Evolutionary conservation across 2,113 vertebrate species (phyloP).

Genomic region (Syngnathus floridae): DNA sequence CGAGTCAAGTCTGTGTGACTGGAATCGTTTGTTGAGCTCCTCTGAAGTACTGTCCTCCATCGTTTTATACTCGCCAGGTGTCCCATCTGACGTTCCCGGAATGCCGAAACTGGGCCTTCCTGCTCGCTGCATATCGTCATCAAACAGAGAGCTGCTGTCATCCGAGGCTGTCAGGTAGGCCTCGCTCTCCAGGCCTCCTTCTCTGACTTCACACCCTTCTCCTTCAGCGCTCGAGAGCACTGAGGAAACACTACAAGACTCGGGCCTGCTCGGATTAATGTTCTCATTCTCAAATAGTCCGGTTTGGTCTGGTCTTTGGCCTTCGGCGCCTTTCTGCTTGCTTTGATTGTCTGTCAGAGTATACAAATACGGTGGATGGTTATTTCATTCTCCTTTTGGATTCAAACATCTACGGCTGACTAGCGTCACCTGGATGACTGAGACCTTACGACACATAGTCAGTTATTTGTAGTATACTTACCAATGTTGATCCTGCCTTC

Average conservation of each 20-base stretch:
- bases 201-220: conserved; percentile 59
- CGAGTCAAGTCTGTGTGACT: conserved; percentile 82
- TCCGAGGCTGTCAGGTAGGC: conserved; percentile 86
- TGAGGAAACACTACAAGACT: conserved; percentile 66
- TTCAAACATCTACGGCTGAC: too few species aligned
- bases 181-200: conserved; percentile 72
- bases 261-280: conserved; percentile 42
- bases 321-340: conserved; percentile 59
- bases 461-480: conserved; percentile 10
- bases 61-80: conserved; percentile 10
- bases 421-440: too few species aligned
- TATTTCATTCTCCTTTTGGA: too few species aligned
- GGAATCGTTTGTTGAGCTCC: conserved; percentile 86
- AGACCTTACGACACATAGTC: background rate
- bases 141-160: conserved; percentile 88
- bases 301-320: conserved; percentile 53
- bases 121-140: conserved; percentile 78
- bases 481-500: conserved; percentile 23
- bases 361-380: conserved; percentile 18
- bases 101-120: conserved; percentile 14
- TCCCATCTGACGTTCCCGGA: conserved; percentile 10
- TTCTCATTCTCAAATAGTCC: conserved; percentile 67
- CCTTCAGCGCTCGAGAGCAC: conserved; percentile 74
- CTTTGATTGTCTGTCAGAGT: conserved; percentile 68
- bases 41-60: conserved; percentile 78